phyloP scores from a whole-genome alignment of 2,888 invertebrate genomes.

The Hedychridium roseum region DNA sequence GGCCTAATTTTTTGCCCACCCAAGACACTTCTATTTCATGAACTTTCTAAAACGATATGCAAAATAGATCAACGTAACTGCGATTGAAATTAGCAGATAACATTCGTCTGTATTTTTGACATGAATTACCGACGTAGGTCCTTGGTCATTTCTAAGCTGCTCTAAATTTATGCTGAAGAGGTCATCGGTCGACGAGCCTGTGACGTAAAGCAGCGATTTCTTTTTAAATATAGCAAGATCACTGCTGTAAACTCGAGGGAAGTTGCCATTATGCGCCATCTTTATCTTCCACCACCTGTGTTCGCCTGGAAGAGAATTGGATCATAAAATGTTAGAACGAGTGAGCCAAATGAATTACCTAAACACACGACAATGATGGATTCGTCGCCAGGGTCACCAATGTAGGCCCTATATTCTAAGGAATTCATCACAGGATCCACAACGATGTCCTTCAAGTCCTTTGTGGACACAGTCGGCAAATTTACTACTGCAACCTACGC shows the following conservation, averaged over 20 bases:
- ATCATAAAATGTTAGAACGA: background rate
- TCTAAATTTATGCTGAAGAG: conserved; percentile 55
- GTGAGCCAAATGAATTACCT: conserved; percentile 19
- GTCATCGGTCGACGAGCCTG: conserved; percentile 44
- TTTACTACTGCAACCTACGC: no score
- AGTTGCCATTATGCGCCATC: conserved; percentile 25
- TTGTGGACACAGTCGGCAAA: conserved; percentile 40
- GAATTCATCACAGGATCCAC: conserved; percentile 48
- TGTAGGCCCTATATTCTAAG: conserved; percentile 55
- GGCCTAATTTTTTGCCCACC: conserved; percentile 63
- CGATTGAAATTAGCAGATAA: background rate
- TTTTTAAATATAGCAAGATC: conserved; percentile 57
- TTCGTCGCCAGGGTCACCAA: conserved; percentile 56
- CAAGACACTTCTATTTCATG: conserved; percentile 40
- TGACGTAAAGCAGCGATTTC: conserved; percentile 54
- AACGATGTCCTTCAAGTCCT: conserved; percentile 50
- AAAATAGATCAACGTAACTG: conserved; percentile 3
- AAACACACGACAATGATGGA: conserved; percentile 43
- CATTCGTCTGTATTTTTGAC: no score
- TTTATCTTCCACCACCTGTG: conserved; percentile 56
- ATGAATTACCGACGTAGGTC: conserved; percentile 22
- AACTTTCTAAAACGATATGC: conserved; percentile 15
- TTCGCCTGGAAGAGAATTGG: conserved; percentile 31
- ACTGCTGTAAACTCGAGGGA: conserved; percentile 42
- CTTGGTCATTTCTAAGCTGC: conserved; percentile 25